These are phyloP conservation scores for Pocota personata DNA, from an alignment of 2,888 invertebrate species.

Conservation along the genomic window DNA sequence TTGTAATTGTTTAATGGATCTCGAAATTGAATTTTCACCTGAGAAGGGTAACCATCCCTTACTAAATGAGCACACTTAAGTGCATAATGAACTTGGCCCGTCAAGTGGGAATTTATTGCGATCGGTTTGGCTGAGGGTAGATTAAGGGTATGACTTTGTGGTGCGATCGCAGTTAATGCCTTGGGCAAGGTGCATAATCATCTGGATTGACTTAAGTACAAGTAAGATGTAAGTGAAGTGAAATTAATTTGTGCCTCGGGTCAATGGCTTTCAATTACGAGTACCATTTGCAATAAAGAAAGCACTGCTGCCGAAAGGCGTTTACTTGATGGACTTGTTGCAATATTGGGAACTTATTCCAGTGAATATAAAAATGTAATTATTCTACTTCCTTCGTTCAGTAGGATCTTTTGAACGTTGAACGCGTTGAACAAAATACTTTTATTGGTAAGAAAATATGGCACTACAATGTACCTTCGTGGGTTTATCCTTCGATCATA, in stretches of 20 bases:
- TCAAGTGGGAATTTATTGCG: slow-evolving; percentile 47
- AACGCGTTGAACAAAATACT: too few relatives aligned
- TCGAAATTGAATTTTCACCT: slow-evolving; percentile 8
- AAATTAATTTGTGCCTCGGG: slow-evolving; percentile 41
- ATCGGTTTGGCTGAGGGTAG: slow-evolving; percentile 52
- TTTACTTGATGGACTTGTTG: too few relatives aligned
- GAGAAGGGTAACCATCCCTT: slow-evolving; percentile 25
- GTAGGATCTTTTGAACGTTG: too few relatives aligned
- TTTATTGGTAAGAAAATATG: too few relatives aligned
- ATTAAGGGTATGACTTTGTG: slow-evolving; percentile 36
- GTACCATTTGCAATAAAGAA: background rate
- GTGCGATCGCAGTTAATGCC: slow-evolving; percentile 35
- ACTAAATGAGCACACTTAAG: slow-evolving; percentile 30
- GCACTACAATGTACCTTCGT: too few relatives aligned
- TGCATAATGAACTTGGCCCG: slow-evolving; percentile 1
- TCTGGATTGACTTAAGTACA: slow-evolving; percentile 46
- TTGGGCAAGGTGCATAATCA: slow-evolving; percentile 59
- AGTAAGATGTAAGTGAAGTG: slow-evolving; percentile 60
- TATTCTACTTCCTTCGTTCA: too few relatives aligned
- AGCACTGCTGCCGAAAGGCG: background rate
- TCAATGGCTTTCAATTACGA: slow-evolving; percentile 14
- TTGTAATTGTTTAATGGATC: slow-evolving; percentile 13
- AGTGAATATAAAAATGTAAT: too few relatives aligned
- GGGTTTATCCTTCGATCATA: too few relatives aligned
- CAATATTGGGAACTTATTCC: too few relatives aligned